A percentile compares a stretch with the other conserved stretches of the same genome.
phyloP scores from a whole-genome alignment of 1,140 invertebrate genomes.

The Maniola jurtina region DNA sequence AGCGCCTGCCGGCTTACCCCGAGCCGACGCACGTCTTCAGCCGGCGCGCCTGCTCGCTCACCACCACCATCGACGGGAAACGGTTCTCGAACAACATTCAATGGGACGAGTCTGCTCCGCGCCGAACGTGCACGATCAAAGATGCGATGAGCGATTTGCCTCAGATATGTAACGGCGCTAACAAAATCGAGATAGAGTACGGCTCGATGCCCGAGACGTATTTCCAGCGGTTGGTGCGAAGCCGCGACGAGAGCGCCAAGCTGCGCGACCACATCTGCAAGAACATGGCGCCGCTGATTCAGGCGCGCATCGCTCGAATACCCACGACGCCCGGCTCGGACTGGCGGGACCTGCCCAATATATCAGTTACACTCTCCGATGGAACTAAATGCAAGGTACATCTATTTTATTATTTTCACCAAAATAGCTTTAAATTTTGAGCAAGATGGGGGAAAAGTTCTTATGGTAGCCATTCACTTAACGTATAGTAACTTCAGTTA shows the following conservation, averaged over 20 bases:
- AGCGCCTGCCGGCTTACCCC: constrained; percentile 88
- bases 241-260: constrained; percentile 79
- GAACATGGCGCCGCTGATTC: constrained; percentile 89
- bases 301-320: constrained; percentile 88
- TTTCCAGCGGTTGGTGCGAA: constrained; percentile 87
- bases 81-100: constrained; percentile 70
- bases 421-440: neutral
- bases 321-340: constrained; percentile 88
- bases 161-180: constrained; percentile 86
- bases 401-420: constrained; percentile 10
- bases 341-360: constrained; percentile 93
- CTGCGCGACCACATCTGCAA: constrained; percentile 92
- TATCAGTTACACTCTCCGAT: constrained; percentile 84
- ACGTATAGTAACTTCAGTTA: too few species aligned
- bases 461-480: too few species aligned
- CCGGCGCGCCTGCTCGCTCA: constrained; percentile 84
- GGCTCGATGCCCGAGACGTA: constrained; percentile 85
- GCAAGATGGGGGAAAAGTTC: too few species aligned
- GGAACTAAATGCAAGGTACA: constrained; percentile 81
- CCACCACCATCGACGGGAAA: constrained; percentile 87
- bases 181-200: constrained; percentile 85
- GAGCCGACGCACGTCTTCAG: constrained; percentile 91
- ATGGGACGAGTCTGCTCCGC: constrained; percentile 83
- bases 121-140: constrained; percentile 86
- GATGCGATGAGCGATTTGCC: constrained; percentile 93